Evolutionary conservation across 2,797 vertebrate genomes (phyloP), one percentile per base, ranked within the genome.

Genomic region (Eospalax fontanierii): DNA sequence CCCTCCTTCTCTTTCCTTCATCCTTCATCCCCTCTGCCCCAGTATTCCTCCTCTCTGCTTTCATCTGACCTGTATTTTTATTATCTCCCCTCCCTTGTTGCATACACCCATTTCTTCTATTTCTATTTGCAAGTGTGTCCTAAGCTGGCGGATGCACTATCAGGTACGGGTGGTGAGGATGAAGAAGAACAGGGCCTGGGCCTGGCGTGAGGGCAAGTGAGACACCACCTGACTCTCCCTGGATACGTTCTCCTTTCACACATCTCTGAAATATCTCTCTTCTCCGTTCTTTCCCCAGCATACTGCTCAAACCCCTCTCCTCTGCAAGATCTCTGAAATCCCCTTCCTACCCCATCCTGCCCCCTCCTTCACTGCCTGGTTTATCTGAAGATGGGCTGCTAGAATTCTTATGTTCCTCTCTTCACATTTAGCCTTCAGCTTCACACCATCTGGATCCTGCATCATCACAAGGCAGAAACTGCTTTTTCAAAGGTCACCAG

Each of bases 401-500:
- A 38, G 19, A 19, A n/a, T 28, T 35, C n/a, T 38, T 21, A 19
- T 28, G 43, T n/a, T 40, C 19, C 40, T 50, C 66, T 40, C 35
- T 75, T 19, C 78, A 24, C 7, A 14, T 59, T 68, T 38, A 19
- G 40, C 35, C 74, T 87, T 38, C 57, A 73, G 0, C 30, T 54
- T 61, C 5, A 28, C 15, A 8, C 74, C 26, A 28, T 80, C 59
- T 79, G 84, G 38, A 54, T 35, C 68, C 73, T 19, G 18, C n/a
- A 14, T 57, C 65, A 6, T 33, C 57, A 70, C 75, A 35, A 0
- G 28, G n/a, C 43, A 80, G 73, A 75, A 70, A 35, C 35, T 65
- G 50, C 50, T 83, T 90, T 80, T 35, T 93, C 74, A 63, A 89
- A 89, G 87, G 84, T 90, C 28, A n/a, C 61, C 19, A 54, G 79